Conservation (phyloP, 2,888 invertebrate genomes). For the Uloborus plumipes region DNA sequence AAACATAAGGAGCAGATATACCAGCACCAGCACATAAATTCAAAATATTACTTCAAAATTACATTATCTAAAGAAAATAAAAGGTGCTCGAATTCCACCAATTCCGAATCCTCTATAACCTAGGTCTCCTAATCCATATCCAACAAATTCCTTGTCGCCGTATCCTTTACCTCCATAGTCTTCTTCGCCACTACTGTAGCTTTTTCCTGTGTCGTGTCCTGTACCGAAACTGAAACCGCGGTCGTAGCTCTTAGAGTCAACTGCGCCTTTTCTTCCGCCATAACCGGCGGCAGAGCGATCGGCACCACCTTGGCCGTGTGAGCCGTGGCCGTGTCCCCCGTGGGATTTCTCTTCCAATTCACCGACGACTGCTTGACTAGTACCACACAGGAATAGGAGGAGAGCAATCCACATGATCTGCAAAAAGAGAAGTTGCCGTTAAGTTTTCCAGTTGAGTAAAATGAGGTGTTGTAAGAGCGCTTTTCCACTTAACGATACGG, state of each 20-base stretch:
- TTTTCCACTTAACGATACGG: no score
- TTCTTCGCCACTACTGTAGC: constrained; percentile 27
- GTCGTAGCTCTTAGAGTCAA: constrained; percentile 26
- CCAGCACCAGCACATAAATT: no score
- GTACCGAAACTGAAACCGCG: constrained; percentile 41
- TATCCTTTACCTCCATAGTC: constrained; percentile 34
- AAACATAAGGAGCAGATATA: no score
- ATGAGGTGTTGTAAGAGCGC: no score
- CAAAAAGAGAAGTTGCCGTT: no score
- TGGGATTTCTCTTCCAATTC: constrained; percentile 15
- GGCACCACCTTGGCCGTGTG: constrained; percentile 8
- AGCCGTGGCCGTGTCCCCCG: constrained; percentile 29
- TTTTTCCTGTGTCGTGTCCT: constrained; percentile 33
- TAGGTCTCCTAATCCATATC: constrained; percentile 22
- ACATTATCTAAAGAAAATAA: constrained; percentile 27
- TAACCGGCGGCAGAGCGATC: constrained; percentile 15
- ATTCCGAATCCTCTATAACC: constrained; percentile 42
- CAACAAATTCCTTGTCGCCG: constrained; percentile 35
- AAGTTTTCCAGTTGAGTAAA: no score
- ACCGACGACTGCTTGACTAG: background rate
- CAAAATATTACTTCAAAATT: no score
- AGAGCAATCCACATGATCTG: background rate
- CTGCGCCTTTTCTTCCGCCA: constrained; percentile 36
- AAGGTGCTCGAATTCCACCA: constrained; percentile 21
- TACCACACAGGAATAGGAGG: background rate